Conservation (phyloP, 2,888 invertebrate genomes). For the Oxycera nigricornis region DNA sequence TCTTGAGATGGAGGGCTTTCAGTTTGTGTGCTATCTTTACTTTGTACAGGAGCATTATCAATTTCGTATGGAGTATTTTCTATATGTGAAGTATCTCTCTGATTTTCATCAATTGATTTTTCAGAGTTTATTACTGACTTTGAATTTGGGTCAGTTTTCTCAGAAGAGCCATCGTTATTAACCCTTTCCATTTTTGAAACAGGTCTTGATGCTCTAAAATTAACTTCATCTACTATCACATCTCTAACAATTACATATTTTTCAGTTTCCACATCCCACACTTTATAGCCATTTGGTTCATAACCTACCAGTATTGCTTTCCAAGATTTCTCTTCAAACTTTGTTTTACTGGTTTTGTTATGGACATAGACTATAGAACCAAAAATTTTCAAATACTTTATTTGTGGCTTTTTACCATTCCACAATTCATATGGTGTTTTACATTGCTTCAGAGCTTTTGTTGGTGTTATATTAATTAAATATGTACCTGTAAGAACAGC, state of each 20-base stretch:
- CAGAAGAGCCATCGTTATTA: background rate
- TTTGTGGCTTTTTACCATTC: constrained; percentile 53
- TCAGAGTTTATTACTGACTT: background rate
- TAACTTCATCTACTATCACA: constrained; percentile 54
- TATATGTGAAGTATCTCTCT: background rate
- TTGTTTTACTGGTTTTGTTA: constrained; percentile 52
- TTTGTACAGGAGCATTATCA: background rate
- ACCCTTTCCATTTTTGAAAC: background rate
- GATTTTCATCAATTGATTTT: background rate
- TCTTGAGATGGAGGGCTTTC: background rate
- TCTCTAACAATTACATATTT: constrained; percentile 54
- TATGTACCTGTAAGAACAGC: constrained; percentile 56
- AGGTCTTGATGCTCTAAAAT: constrained; percentile 51
- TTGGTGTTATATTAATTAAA: constrained; percentile 52
- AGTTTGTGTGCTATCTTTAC: background rate
- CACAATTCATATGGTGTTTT: constrained; percentile 35
- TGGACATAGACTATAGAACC: constrained; percentile 53
- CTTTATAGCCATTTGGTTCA: constrained; percentile 54
- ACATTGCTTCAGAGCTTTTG: background rate
- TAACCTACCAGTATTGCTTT: constrained; percentile 51
- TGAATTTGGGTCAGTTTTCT: background rate
- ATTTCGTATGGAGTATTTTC: constrained; percentile 1
- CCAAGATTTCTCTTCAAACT: constrained; percentile 54
- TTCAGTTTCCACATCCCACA: constrained; percentile 52
- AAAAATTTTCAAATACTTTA: constrained; percentile 53